phyloP scores from a whole-genome alignment of 2,888 invertebrate species.

The Drosophila prostipennis region DNA sequence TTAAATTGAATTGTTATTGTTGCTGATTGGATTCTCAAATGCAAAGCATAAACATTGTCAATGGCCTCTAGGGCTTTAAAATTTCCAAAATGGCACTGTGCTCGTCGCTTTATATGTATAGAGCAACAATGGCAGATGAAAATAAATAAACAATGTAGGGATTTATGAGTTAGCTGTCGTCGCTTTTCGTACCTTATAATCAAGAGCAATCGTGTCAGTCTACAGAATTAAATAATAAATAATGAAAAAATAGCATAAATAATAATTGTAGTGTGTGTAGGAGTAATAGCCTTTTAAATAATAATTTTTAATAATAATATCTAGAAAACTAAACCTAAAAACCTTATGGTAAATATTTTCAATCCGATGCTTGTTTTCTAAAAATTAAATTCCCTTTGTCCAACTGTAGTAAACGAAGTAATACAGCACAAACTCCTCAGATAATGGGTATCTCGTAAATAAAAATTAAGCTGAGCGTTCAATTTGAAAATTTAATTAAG shows the following conservation, averaged over 20 bases:
- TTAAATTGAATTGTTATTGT: conserved; percentile 37
- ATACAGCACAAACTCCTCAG: background rate
- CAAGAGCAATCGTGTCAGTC: background rate
- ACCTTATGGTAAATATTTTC: too few relatives aligned
- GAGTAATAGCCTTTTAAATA: too few relatives aligned
- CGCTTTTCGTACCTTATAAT: conserved; percentile 1
- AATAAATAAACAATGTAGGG: conserved; percentile 28
- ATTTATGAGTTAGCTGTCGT: background rate
- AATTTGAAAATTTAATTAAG: conserved; percentile 68
- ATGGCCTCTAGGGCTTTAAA: conserved; percentile 27
- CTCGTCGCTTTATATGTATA: background rate
- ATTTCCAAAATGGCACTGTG: conserved; percentile 20
- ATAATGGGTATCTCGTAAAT: conserved; percentile 20
- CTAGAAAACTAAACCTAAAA: too few relatives aligned
- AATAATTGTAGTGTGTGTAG: too few relatives aligned
- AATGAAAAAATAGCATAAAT: too few relatives aligned
- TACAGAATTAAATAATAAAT: too few relatives aligned
- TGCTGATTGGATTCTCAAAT: conserved; percentile 42
- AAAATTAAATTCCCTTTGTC: too few relatives aligned
- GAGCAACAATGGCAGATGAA: conserved; percentile 7
- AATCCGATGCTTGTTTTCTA: too few relatives aligned
- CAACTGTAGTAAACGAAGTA: background rate
- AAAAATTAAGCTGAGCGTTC: conserved; percentile 45
- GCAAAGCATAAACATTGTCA: conserved; percentile 38
- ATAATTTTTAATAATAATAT: too few relatives aligned